phyloP scores from a whole-genome alignment of 2,888 invertebrate species.

The Empis stercorea region DNA sequence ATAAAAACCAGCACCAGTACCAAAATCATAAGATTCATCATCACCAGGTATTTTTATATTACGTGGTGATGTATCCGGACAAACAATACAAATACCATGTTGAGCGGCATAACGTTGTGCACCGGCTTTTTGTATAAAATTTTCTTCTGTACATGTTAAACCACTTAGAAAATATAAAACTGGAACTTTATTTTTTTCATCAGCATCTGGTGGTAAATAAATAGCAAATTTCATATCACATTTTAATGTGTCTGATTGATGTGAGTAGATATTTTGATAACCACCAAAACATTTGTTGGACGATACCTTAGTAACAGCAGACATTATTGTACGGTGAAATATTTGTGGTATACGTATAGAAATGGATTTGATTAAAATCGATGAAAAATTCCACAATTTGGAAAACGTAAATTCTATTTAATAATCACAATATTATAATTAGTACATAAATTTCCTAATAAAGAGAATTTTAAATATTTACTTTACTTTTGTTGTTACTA shows the following conservation, averaged over 20 bases:
- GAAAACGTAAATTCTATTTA: too few relatives aligned
- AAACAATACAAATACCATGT: constrained; percentile 74
- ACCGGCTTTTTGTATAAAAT: constrained; percentile 92
- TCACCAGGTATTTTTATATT: constrained; percentile 82
- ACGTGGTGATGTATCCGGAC: constrained; percentile 93
- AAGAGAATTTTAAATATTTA: too few relatives aligned
- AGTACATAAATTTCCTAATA: too few relatives aligned
- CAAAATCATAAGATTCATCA: constrained; percentile 88
- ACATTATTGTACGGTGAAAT: too few relatives aligned
- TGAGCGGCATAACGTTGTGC: constrained; percentile 82
- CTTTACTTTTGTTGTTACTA: too few relatives aligned
- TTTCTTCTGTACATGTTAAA: constrained; percentile 85
- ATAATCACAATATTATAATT: too few relatives aligned
- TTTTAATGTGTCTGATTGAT: constrained; percentile 45
- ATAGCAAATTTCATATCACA: constrained; percentile 91
- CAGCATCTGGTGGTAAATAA: constrained; percentile 65
- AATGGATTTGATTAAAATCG: too few relatives aligned
- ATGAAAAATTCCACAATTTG: too few relatives aligned
- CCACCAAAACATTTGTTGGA: constrained; percentile 70
- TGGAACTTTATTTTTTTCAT: constrained; percentile 44
- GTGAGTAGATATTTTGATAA: constrained; percentile 52
- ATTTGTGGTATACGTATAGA: too few relatives aligned
- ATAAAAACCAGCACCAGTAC: constrained; percentile 91
- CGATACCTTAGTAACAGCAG: constrained; percentile 38
- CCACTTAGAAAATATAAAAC: constrained; percentile 88